Percentiles rank a stretch among this genome's conserved stretches.
Conservation (phyloP, 2,888 invertebrate genomes). For the Athrips mouffetella region DNA sequence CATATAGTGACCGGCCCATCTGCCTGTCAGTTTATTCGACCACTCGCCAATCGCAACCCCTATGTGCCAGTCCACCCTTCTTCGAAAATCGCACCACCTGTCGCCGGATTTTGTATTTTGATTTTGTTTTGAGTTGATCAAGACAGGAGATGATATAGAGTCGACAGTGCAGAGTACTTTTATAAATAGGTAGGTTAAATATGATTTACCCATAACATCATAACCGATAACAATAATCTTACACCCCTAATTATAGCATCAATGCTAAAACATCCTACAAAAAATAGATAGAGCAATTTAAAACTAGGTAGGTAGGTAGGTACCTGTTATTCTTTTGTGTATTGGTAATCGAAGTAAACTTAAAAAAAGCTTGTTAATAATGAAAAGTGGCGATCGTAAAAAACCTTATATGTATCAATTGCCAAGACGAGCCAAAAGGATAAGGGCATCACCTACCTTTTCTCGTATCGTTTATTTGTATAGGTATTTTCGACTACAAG, state of each 20-base stretch:
- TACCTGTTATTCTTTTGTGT: background rate
- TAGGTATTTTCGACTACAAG: too few relatives aligned
- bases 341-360: background rate
- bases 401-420: background rate
- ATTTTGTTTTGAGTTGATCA: constrained; percentile 12
- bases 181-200: background rate
- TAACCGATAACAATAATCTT: constrained; percentile 21
- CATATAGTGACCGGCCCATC: constrained; percentile 4
- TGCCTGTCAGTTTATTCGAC: constrained; percentile 9
- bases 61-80: constrained; percentile 6
- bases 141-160: background rate
- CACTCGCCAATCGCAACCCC: background rate
- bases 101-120: constrained; percentile 16
- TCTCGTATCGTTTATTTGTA: too few relatives aligned
- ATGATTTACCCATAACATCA: constrained; percentile 18
- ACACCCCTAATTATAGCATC: background rate
- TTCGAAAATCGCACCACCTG: constrained; percentile 14
- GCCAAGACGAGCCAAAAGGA: too few relatives aligned
- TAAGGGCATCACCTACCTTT: background rate
- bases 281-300: too few relatives aligned
- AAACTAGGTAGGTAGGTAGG: too few relatives aligned
- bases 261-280: too few relatives aligned
- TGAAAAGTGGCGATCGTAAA: background rate
- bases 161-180: background rate
- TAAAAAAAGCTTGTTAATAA: constrained; percentile 1